Conservation (phyloP, 2,888 invertebrate genomes). For the Leptinotarsa peninsularis region DNA sequence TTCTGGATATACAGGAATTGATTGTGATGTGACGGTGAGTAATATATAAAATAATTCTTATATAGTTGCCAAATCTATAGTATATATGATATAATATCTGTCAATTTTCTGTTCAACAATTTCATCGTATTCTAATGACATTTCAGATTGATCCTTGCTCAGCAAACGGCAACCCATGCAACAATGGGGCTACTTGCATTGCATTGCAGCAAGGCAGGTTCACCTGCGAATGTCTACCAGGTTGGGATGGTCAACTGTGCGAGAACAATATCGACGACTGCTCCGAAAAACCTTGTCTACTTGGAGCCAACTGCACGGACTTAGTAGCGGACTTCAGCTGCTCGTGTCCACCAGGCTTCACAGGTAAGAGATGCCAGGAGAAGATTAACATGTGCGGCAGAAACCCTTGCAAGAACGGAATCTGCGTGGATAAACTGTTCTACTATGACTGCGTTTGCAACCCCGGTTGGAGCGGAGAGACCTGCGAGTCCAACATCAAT, state of each 20-base stretch:
- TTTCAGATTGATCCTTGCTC: conserved; percentile 89
- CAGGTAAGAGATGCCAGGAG: conserved; percentile 94
- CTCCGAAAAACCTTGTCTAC: conserved; percentile 89
- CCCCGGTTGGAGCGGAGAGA: conserved; percentile 89
- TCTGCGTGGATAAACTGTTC: conserved; percentile 91
- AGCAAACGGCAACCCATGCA: conserved; percentile 90
- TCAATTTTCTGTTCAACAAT: not conserved
- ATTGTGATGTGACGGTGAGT: conserved; percentile 88
- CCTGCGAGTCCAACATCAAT: conserved; percentile 91
- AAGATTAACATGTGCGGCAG: conserved; percentile 93
- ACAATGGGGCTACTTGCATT: conserved; percentile 89
- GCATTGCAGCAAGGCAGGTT: conserved; percentile 92
- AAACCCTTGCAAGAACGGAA: conserved; percentile 92
- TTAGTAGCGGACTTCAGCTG: conserved; percentile 94
- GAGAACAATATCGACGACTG: conserved; percentile 95
- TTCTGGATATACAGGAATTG: conserved; percentile 92
- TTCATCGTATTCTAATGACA: not conserved
- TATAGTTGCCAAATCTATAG: too few relatives aligned
- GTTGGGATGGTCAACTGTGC: conserved; percentile 97
- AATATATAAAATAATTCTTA: not conserved
- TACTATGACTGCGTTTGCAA: conserved; percentile 90
- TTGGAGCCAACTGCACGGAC: conserved; percentile 94
- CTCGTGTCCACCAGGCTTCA: conserved; percentile 92
- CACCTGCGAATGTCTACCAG: conserved; percentile 94
- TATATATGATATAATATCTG: too few relatives aligned